These are phyloP conservation scores for Caerostris extrusa DNA, from an alignment of 1,140 invertebrate genomes.

Conservation along the genomic window DNA sequence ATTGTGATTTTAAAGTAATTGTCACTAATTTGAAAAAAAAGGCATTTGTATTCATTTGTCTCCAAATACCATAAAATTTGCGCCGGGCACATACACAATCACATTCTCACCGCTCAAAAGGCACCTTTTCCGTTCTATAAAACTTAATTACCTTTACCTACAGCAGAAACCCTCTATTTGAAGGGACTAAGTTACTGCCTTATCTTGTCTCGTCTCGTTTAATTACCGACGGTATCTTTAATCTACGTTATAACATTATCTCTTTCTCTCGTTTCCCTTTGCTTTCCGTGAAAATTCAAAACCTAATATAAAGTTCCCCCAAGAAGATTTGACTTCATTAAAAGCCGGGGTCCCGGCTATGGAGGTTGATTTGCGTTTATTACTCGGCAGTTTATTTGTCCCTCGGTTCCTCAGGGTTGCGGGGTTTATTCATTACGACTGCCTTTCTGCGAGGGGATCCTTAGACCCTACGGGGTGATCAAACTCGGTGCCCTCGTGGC, in stretches of 20 bases:
- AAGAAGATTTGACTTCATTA: slow-evolving; percentile 60
- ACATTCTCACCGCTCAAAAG: not conserved
- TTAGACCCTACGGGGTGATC: slow-evolving; percentile 4
- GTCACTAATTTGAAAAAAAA: no score
- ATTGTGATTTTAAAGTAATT: no score
- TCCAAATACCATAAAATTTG: not conserved
- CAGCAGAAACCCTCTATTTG: not conserved
- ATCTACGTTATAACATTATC: slow-evolving; percentile 65
- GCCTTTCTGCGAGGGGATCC: not conserved
- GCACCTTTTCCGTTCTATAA: not conserved
- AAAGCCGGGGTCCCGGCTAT: not conserved
- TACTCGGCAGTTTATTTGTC: slow-evolving; percentile 1
- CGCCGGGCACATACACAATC: not conserved
- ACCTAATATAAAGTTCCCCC: slow-evolving; percentile 63
- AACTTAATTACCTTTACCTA: slow-evolving; percentile 36
- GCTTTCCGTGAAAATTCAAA: slow-evolving; percentile 47
- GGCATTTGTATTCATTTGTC: no score
- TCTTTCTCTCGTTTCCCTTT: not conserved
- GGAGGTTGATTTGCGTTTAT: slow-evolving; percentile 45
- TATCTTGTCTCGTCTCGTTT: slow-evolving; percentile 8
- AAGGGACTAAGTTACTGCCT: not conserved
- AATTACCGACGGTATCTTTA: slow-evolving; percentile 67
- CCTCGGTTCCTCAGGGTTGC: not conserved
- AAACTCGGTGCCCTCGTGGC: not conserved
- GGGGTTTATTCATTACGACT: slow-evolving; percentile 20